These are phyloP conservation scores for Neotoxoptera formosana DNA, from an alignment of 1,140 invertebrate species.

Conservation along the genomic window DNA sequence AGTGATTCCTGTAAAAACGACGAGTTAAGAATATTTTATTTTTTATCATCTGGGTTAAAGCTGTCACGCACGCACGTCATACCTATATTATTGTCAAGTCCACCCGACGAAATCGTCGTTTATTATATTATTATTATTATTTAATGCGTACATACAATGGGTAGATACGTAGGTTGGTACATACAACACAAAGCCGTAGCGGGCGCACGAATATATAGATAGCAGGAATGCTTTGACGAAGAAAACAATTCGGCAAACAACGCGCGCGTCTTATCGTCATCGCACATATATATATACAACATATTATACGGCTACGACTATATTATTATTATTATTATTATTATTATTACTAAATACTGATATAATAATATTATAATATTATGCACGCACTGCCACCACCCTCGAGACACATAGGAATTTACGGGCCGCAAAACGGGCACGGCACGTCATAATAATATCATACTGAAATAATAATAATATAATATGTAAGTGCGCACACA, in stretches of 20 bases:
- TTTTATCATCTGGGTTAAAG: neutral
- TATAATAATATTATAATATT: conserved; percentile 1
- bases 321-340: conserved; percentile 19
- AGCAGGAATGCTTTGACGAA: conserved; percentile 47
- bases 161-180: neutral
- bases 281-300: neutral
- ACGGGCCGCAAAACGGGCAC: neutral
- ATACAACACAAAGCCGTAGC: neutral
- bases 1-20: no score
- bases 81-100: neutral
- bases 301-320: neutral
- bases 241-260: conserved; percentile 41
- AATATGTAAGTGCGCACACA: neutral
- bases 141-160: neutral
- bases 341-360: neutral
- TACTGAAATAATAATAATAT: neutral
- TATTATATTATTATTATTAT: neutral
- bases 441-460: neutral
- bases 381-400: neutral
- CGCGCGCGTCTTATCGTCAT: conserved; percentile 2
- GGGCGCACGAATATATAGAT: neutral
- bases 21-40: no score
- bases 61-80: neutral
- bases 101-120: neutral
- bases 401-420: conserved; percentile 1